Conservation (phyloP, 2,113 vertebrate genomes). For the Poeciliopsis turrubarensis region DNA sequence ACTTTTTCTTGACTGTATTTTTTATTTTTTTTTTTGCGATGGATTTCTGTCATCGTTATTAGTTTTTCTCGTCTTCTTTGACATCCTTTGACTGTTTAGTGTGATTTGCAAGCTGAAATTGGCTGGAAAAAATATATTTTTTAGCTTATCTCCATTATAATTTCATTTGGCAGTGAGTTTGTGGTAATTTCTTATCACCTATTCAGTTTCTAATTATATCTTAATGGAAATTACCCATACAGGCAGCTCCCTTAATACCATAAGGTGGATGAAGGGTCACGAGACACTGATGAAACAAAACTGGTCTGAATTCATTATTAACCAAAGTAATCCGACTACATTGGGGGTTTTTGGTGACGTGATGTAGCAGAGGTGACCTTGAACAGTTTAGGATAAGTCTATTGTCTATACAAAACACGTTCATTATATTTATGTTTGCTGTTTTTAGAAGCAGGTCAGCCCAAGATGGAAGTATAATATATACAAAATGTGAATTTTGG, state of each 20-base stretch:
- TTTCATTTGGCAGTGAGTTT: not conserved
- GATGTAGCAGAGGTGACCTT: not conserved
- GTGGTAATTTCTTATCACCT: not conserved
- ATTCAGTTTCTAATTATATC: not conserved
- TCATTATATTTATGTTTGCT: too few relatives aligned
- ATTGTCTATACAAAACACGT: too few relatives aligned
- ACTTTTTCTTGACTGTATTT: not conserved
- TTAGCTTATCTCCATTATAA: too few relatives aligned
- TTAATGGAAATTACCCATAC: conserved; percentile 5
- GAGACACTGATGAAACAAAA: not conserved
- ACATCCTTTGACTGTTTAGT: not conserved
- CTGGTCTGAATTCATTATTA: not conserved
- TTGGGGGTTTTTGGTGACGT: not conserved
- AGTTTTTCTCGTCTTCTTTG: not conserved
- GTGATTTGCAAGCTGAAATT: not conserved
- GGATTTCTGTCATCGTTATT: conserved; percentile 4
- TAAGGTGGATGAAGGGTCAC: not conserved
- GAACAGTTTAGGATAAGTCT: too few relatives aligned
- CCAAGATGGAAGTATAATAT: too few relatives aligned
- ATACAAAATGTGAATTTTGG: too few relatives aligned
- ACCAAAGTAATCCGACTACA: not conserved
- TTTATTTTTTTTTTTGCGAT: not conserved
- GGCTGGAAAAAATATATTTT: not conserved
- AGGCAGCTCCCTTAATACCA: not conserved
- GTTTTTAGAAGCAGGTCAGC: too few relatives aligned